Evolutionary conservation across 2,797 vertebrate species (phyloP).

Genomic region (Crenichthys baileyi): DNA sequence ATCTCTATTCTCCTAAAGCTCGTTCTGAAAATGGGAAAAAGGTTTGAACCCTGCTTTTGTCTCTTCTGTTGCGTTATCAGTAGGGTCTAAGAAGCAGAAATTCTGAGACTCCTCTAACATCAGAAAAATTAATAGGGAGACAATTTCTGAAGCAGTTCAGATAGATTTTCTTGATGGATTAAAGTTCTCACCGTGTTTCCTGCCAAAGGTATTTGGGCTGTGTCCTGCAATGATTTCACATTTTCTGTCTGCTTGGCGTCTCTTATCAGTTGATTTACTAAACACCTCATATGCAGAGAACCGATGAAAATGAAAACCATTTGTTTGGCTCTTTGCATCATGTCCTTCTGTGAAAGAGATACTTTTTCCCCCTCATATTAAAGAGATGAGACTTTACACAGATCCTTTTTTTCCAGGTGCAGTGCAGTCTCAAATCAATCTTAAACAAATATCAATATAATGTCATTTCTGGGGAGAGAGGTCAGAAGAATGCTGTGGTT

Average conservation of each 20-base stretch:
- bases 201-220: not conserved
- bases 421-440: not conserved
- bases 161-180: conserved; percentile 8
- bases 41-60: not conserved
- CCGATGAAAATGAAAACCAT: not conserved
- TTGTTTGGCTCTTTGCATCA: not conserved
- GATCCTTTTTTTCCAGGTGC: not conserved
- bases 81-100: not conserved
- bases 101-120: not conserved
- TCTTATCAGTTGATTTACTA: conserved; percentile 1
- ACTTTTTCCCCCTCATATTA: not conserved
- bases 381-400: not conserved
- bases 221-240: not conserved
- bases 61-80: not conserved
- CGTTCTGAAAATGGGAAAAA: not conserved
- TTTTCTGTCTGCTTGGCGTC: not conserved
- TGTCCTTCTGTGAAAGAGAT: not conserved
- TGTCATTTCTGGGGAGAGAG: too few relatives aligned
- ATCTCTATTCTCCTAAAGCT: not conserved
- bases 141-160: not conserved
- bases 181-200: not conserved
- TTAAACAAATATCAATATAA: too few relatives aligned
- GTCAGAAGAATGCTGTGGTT: too few relatives aligned
- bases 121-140: not conserved
- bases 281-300: not conserved